phyloP scores from a whole-genome alignment of 2,888 invertebrate species.

The Campopleginae sp. region DNA sequence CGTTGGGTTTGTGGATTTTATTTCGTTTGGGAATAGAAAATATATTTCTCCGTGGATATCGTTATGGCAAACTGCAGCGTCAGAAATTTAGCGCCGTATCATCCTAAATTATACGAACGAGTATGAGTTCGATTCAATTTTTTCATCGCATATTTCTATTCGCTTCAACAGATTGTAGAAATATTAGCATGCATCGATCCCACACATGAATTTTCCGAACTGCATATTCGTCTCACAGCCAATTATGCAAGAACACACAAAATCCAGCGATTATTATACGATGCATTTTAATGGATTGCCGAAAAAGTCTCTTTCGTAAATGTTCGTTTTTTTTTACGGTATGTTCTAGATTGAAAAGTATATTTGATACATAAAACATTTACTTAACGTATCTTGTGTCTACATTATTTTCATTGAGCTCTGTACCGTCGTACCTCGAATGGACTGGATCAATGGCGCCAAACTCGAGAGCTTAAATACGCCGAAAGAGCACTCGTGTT shows the following conservation, averaged over 20 bases:
- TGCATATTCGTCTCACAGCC: neutral
- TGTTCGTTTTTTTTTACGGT: neutral
- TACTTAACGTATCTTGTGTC: slow-evolving; percentile 5
- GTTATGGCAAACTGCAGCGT: no score
- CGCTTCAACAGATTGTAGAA: neutral
- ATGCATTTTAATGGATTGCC: neutral
- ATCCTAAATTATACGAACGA: neutral
- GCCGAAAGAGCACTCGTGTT: slow-evolving; percentile 43
- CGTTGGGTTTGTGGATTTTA: no score
- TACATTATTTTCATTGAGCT: neutral
- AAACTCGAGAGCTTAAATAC: slow-evolving; percentile 11
- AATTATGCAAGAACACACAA: neutral
- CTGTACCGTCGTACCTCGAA: slow-evolving; percentile 6
- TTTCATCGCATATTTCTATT: neutral
- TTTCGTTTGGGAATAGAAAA: no score
- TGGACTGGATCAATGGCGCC: slow-evolving; percentile 16
- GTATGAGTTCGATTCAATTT: neutral
- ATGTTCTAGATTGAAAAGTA: slow-evolving; percentile 1
- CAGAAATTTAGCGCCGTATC: neutral
- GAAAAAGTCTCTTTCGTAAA: neutral
- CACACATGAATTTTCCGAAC: neutral
- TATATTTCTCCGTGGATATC: no score
- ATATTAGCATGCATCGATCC: neutral
- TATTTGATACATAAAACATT: slow-evolving; percentile 15
- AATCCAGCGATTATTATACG: neutral